These are phyloP conservation scores for Hemicrepidius hirtus DNA, from an alignment of 2,888 invertebrate genomes.

Conservation along the genomic window DNA sequence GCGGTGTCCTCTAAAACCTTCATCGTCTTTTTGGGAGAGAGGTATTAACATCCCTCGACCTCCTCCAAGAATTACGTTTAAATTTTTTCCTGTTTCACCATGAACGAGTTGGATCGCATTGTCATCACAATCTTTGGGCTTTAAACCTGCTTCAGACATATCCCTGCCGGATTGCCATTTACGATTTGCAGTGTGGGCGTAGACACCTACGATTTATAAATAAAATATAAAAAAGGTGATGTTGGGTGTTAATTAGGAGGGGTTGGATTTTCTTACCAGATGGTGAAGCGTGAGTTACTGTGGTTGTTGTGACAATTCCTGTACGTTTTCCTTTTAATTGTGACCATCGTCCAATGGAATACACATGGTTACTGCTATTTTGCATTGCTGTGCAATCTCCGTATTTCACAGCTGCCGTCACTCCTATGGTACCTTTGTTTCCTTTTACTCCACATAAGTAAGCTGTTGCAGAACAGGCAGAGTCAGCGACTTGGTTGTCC, in stretches of 20 bases:
- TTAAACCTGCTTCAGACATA: not conserved
- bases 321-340: slow-evolving; percentile 79
- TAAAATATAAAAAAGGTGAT: too few relatives aligned
- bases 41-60: slow-evolving; percentile 81
- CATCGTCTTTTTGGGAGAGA: slow-evolving; percentile 71
- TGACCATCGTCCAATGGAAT: slow-evolving; percentile 83
- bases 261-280: too few relatives aligned
- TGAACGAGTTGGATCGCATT: slow-evolving; percentile 84
- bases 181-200: slow-evolving; percentile 82
- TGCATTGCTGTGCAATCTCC: slow-evolving; percentile 79
- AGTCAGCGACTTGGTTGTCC: slow-evolving; percentile 86
- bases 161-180: slow-evolving; percentile 84
- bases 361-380: slow-evolving; percentile 76
- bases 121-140: slow-evolving; percentile 77
- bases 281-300: slow-evolving; percentile 88
- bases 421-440: slow-evolving; percentile 84
- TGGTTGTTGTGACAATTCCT: slow-evolving; percentile 84
- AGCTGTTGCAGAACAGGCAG: slow-evolving; percentile 88
- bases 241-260: not conserved
- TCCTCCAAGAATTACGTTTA: slow-evolving; percentile 87
- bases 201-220: slow-evolving; percentile 72
- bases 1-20: slow-evolving; percentile 74
- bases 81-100: slow-evolving; percentile 78
- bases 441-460: slow-evolving; percentile 86
- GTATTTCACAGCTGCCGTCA: slow-evolving; percentile 79